phyloP scores from a whole-genome alignment of 2,797 vertebrate species.

The Ceryle rudis region DNA sequence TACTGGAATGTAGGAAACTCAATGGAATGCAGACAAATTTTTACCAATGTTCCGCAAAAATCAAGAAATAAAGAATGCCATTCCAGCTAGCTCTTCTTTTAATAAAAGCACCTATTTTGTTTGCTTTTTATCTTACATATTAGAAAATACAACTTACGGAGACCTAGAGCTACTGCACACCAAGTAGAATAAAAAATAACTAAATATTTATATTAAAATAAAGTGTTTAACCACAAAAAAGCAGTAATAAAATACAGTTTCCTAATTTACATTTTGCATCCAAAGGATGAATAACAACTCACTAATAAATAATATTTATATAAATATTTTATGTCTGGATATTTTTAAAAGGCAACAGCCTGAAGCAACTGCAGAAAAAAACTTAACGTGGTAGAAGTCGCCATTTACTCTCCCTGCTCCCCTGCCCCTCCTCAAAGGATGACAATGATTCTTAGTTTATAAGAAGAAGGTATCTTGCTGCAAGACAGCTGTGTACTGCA shows the following conservation, averaged over 20 bases:
- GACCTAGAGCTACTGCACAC: conserved; percentile 73
- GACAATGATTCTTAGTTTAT: conserved; percentile 34
- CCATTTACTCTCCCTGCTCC: background rate
- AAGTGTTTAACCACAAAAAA: conserved; percentile 87
- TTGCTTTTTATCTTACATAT: conserved; percentile 46
- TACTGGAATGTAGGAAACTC: conserved; percentile 76
- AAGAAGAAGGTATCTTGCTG: conserved; percentile 60
- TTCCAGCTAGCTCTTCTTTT: conserved; percentile 71
- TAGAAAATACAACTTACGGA: conserved; percentile 68
- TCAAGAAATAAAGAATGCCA: conserved; percentile 52
- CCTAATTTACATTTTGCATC: conserved; percentile 85
- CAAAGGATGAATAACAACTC: conserved; percentile 83
- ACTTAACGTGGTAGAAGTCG: conserved; percentile 61
- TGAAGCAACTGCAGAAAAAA: conserved; percentile 77
- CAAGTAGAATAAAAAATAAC: conserved; percentile 80
- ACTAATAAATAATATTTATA: conserved; percentile 93
- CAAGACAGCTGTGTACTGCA: conserved; percentile 67
- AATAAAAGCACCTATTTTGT: conserved; percentile 74
- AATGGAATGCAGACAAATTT: conserved; percentile 77
- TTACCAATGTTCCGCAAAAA: conserved; percentile 59
- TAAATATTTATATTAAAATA: conserved; percentile 87
- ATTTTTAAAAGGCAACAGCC: conserved; percentile 78
- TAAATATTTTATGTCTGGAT: conserved; percentile 82
- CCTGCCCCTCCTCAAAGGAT: background rate
- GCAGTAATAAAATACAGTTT: conserved; percentile 87